Percentiles rank a stretch among this genome's conserved stretches.
These are phyloP conservation scores for Rhynchomys soricoides DNA, from an alignment of 2,113 vertebrate genomes.

Conservation along the genomic window DNA sequence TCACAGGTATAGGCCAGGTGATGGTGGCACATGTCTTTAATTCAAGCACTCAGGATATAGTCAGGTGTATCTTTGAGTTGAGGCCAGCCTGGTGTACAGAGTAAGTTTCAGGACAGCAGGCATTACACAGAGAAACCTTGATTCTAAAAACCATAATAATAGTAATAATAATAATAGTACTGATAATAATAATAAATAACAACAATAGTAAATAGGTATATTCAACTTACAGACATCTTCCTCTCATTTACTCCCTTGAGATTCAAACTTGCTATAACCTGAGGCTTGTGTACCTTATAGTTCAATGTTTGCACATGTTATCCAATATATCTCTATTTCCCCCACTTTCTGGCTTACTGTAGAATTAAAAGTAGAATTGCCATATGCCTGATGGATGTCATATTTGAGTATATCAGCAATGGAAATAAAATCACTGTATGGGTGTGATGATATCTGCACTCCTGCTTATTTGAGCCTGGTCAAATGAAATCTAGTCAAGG, in stretches of 20 bases:
- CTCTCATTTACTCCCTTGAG: background rate
- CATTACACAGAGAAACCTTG: background rate
- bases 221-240: background rate
- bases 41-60: background rate
- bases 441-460: background rate
- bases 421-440: background rate
- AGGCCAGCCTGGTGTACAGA: no score
- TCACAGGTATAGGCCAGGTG: background rate
- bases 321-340: background rate
- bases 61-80: background rate
- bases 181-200: no score
- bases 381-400: background rate
- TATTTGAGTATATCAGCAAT: background rate
- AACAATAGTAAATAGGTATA: background rate
- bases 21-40: background rate
- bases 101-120: background rate
- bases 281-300: background rate
- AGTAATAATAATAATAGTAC: no score
- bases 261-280: background rate
- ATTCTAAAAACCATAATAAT: no score
- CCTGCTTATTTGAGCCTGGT: background rate
- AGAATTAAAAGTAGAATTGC: background rate
- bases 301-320: background rate
- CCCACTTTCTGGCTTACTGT: background rate
- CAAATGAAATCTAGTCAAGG: background rate